A percentile compares a stretch with the other conserved stretches of the same genome.
Evolutionary conservation across 2,888 invertebrate species (phyloP).

Genomic region (Epistrophe eligans): DNA sequence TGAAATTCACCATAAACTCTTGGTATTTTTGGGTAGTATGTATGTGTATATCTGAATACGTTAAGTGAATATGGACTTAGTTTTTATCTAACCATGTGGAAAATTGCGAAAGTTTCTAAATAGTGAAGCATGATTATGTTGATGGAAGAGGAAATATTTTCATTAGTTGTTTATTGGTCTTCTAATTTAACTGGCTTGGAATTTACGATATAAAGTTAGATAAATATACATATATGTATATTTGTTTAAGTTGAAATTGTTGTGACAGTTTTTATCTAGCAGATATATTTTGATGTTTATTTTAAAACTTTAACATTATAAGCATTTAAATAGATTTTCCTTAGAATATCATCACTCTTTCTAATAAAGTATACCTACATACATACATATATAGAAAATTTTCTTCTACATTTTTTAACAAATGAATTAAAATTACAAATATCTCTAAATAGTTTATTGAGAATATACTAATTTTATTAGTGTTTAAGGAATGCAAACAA

Average conservation of each 20-base stretch:
- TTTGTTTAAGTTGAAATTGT: conserved; percentile 7
- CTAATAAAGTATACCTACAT: no score
- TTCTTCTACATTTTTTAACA: no score
- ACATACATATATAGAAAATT: no score
- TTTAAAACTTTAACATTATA: neutral
- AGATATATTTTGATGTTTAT: neutral
- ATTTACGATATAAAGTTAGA: neutral
- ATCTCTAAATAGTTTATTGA: no score
- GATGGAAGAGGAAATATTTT: neutral
- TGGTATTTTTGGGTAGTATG: conserved; percentile 48
- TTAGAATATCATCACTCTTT: neutral
- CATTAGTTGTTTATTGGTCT: conserved; percentile 23
- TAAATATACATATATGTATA: neutral
- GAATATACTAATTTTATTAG: no score
- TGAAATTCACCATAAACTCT: conserved; percentile 44
- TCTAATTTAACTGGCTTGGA: conserved; percentile 11
- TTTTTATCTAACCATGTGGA: conserved; percentile 46
- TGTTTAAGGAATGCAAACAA: no score
- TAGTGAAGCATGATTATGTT: no score
- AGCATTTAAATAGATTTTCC: neutral
- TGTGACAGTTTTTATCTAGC: neutral
- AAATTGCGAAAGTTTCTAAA: conserved; percentile 28
- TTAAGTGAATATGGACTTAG: conserved; percentile 47
- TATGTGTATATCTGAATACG: neutral
- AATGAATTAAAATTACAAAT: no score